phyloP scores from a whole-genome alignment of 2,113 vertebrate genomes.

The Micromys minutus region DNA sequence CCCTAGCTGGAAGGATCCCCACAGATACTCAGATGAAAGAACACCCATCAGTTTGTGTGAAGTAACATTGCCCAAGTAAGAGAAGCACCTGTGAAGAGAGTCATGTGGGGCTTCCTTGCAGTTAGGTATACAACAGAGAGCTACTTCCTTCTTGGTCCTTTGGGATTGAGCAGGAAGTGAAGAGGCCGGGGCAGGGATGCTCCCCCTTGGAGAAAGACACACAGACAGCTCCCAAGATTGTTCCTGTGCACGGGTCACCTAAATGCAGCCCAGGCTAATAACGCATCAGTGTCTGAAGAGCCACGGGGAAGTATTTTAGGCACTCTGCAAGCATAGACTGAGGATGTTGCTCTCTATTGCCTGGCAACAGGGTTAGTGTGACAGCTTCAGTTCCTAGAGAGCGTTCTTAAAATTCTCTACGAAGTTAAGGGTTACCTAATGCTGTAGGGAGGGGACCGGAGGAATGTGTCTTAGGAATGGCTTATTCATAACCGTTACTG shows the following conservation, averaged over 20 bases:
- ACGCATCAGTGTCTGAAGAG: neutral
- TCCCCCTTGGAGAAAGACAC: neutral
- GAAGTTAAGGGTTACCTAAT: neutral
- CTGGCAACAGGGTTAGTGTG: neutral
- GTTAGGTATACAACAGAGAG: too few relatives aligned
- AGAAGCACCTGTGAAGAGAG: neutral
- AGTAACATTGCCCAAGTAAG: neutral
- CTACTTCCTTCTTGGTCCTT: neutral
- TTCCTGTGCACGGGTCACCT: neutral
- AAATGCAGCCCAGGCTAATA: neutral
- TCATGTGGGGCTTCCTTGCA: neutral
- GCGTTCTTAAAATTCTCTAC: neutral
- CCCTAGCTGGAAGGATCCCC: neutral
- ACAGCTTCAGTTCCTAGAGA: constrained; percentile 52
- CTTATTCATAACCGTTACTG: neutral
- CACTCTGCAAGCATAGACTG: neutral
- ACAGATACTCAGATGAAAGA: neutral
- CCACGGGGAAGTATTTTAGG: constrained; percentile 2
- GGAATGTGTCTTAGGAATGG: neutral
- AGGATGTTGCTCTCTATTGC: neutral
- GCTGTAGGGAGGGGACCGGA: neutral
- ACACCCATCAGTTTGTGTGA: neutral
- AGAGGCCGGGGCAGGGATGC: fast-evolving
- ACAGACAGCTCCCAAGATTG: neutral
- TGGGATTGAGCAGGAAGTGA: neutral